Conservation (phyloP, 2,113 vertebrate species). For the Caranx melampygus region DNA sequence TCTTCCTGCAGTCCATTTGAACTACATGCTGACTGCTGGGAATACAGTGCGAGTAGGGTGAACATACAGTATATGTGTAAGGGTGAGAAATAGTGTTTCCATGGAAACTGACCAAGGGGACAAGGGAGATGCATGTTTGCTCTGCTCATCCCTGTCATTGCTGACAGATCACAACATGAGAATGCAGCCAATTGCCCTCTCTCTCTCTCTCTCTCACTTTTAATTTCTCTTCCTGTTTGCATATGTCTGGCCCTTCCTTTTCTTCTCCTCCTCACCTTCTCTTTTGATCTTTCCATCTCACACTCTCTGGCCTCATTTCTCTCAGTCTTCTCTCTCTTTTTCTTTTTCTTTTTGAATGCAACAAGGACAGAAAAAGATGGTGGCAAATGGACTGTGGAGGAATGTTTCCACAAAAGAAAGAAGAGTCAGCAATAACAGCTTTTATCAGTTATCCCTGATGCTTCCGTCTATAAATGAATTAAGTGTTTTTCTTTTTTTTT, state of each 20-base stretch:
- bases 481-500: background rate
- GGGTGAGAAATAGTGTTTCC: conserved; percentile 75
- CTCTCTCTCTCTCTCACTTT: conserved; percentile 44
- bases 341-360: conserved; percentile 31
- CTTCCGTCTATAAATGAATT: conserved; percentile 6
- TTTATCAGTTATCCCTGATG: conserved; percentile 32
- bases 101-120: conserved; percentile 83
- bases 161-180: conserved; percentile 77
- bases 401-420: conserved; percentile 16
- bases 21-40: conserved; percentile 24
- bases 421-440: background rate
- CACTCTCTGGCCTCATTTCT: conserved; percentile 5
- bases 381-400: conserved; percentile 28
- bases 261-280: conserved; percentile 32
- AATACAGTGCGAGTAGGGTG: conserved; percentile 39
- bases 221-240: conserved; percentile 49
- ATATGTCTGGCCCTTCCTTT: conserved; percentile 22
- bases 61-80: conserved; percentile 57
- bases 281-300: conserved; percentile 50
- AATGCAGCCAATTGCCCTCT: conserved; percentile 51
- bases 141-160: conserved; percentile 68
- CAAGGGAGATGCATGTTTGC: conserved; percentile 70
- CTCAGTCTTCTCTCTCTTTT: background rate
- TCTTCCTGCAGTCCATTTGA: conserved; percentile 27
- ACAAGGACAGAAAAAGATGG: conserved; percentile 36